Conservation (phyloP, 2,888 invertebrate species). For the Tetragonisca angustula region DNA sequence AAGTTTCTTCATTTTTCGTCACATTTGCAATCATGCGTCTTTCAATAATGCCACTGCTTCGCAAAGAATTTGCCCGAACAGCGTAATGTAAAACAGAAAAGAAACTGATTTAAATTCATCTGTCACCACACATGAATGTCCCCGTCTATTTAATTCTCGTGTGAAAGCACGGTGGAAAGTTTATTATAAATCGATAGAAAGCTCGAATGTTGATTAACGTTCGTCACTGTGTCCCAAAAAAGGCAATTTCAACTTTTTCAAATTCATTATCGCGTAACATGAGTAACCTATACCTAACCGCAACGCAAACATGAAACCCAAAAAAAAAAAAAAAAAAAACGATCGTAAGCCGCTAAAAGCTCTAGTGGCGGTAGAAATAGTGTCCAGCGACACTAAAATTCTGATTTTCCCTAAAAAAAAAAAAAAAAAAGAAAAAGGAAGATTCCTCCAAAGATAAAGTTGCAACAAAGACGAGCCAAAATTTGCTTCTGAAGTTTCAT, state of each 20-base stretch:
- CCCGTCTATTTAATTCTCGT: conserved; percentile 59
- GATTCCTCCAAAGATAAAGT: conserved; percentile 8
- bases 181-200: conserved; percentile 59
- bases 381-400: no score
- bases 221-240: no score
- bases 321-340: no score
- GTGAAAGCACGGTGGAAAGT: conserved; percentile 65
- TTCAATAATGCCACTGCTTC: neutral
- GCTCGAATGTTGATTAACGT: conserved; percentile 51
- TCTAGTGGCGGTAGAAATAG: no score
- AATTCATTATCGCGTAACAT: no score
- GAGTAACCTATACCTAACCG: no score
- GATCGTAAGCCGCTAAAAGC: no score
- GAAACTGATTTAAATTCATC: conserved; percentile 44
- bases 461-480: neutral
- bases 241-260: no score
- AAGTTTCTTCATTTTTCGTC: neutral
- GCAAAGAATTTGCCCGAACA: neutral
- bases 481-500: neutral
- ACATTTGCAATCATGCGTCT: neutral
- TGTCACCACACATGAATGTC: conserved; percentile 45
- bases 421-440: conserved; percentile 16
- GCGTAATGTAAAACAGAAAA: neutral
- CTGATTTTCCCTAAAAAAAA: no score
- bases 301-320: no score